Percentiles rank a stretch among this genome's conserved stretches.
phyloP scores from a whole-genome alignment of 2,797 vertebrate genomes.

The Melanitta fusca region DNA sequence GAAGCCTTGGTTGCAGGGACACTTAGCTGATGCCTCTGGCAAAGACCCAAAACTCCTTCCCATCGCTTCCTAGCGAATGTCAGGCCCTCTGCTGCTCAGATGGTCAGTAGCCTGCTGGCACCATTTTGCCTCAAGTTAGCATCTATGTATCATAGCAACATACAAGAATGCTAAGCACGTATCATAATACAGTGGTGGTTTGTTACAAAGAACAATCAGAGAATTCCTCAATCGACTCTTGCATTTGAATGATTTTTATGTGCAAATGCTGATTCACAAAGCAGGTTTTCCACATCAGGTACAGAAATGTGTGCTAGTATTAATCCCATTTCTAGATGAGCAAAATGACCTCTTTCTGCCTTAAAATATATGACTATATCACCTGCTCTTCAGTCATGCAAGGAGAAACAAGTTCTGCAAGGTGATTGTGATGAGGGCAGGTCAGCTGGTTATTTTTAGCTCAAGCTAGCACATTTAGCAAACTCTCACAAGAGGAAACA shows the following conservation, averaged over 20 bases:
- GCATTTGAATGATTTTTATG: background rate
- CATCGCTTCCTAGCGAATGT: background rate
- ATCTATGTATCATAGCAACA: constrained; percentile 55
- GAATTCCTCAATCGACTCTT: background rate
- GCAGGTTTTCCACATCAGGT: background rate
- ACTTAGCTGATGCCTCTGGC: background rate
- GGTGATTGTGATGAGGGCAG: constrained; percentile 43
- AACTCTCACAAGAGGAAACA: constrained; percentile 42
- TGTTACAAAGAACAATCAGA: background rate
- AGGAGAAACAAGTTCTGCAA: constrained; percentile 32
- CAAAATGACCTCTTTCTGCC: background rate
- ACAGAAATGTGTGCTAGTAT: background rate
- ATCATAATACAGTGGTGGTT: background rate
- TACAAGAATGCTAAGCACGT: background rate
- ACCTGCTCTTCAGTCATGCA: constrained; percentile 23
- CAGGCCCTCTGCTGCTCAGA: background rate
- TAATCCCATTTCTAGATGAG: background rate
- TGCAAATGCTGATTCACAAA: background rate
- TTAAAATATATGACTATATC: background rate
- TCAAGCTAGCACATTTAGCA: background rate
- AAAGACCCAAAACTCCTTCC: background rate
- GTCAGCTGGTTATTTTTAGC: constrained; percentile 65
- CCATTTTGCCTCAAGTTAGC: background rate
- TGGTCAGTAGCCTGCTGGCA: background rate
- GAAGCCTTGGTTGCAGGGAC: background rate